phyloP scores from a whole-genome alignment of 1,140 invertebrate genomes.

The Diabrotica undecimpunctata region DNA sequence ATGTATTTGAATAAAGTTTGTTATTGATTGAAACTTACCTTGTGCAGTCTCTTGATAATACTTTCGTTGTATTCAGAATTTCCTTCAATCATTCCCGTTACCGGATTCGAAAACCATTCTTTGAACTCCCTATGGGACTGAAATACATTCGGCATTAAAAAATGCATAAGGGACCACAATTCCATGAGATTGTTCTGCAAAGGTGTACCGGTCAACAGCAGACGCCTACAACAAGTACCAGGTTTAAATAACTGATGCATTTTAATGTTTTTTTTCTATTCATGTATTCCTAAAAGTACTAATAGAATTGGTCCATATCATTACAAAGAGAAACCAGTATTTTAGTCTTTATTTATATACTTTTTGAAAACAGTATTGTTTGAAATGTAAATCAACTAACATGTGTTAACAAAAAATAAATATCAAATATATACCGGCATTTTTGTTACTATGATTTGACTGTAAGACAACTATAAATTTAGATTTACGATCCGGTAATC shows the following conservation, averaged over 20 bases:
- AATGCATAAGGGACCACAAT: conserved; percentile 99
- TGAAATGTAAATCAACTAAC: too few relatives aligned
- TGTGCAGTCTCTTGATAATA: conserved; percentile 93
- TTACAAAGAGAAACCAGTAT: too few relatives aligned
- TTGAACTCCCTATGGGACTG: conserved; percentile 96
- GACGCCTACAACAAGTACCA: conserved; percentile 58
- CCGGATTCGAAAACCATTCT: conserved; percentile 99
- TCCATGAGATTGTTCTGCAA: conserved; percentile 99
- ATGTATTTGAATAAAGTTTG: too few relatives aligned
- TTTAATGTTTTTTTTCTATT: background rate
- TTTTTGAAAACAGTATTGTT: too few relatives aligned
- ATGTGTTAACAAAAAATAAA: too few relatives aligned
- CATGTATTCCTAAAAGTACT: too few relatives aligned
- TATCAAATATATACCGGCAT: too few relatives aligned
- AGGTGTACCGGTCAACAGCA: conserved; percentile 96
- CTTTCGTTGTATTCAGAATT: conserved; percentile 90
- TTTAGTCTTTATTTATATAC: too few relatives aligned
- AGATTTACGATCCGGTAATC: too few relatives aligned
- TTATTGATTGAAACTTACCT: conserved; percentile 56
- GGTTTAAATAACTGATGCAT: background rate
- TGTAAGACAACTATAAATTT: too few relatives aligned
- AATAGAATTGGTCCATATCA: too few relatives aligned
- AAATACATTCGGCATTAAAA: conserved; percentile 99
- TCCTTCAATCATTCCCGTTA: conserved; percentile 97
- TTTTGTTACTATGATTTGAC: too few relatives aligned